These are phyloP conservation scores for cattle (Bos taurus) DNA, from an alignment of 2,113 vertebrate genomes.

Conservation along the genomic window ARS-UCD2.0 NC_037351.1:36157501-36158000, in stretches of 20 bases:
- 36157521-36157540: not conserved
- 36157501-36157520: too few relatives aligned
- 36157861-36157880: not conserved
- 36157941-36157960: not conserved
- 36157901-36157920: not conserved
- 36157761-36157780: not conserved
- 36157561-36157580: not conserved
- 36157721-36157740: not conserved
- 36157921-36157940: not conserved
- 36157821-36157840: not conserved
- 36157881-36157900: not conserved
- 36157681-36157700: not conserved
- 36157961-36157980: not conserved
- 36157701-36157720: too few relatives aligned
- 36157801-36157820: not conserved
- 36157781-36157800: not conserved
- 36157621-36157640: not conserved
- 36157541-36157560: not conserved
- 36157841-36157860: not conserved
- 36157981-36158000: not conserved
- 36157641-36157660: not conserved
- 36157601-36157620: not conserved
- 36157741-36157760: not conserved
- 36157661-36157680: not conserved
- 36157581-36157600: not conserved